These are phyloP conservation scores for Brachyistius frenatus DNA, from an alignment of 2,113 vertebrate species.

Conservation along the genomic window DNA sequence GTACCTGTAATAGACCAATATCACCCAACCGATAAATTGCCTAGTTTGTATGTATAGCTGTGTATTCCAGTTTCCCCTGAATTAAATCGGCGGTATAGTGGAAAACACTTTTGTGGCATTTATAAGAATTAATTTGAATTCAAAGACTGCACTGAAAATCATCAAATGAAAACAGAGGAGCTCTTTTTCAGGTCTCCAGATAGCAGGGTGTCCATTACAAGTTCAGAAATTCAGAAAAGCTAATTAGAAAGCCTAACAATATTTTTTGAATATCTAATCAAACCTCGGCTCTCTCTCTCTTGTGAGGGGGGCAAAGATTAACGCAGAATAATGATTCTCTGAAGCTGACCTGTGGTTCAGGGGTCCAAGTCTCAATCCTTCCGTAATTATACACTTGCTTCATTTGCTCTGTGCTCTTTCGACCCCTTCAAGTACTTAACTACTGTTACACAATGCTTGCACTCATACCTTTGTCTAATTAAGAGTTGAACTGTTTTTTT, in stretches of 20 bases:
- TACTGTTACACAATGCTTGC: conserved; percentile 45
- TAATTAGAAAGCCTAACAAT: conserved; percentile 69
- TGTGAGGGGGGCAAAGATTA: conserved; percentile 60
- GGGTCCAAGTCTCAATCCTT: conserved; percentile 54
- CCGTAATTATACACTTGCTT: conserved; percentile 77
- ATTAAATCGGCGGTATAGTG: not conserved
- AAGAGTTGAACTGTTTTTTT: conserved; percentile 21
- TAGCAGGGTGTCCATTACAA: conserved; percentile 46
- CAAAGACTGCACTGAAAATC: not conserved
- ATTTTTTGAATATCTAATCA: conserved; percentile 78
- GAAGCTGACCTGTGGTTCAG: conserved; percentile 58
- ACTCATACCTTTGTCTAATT: conserved; percentile 39
- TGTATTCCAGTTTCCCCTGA: not conserved
- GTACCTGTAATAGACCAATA: no score
- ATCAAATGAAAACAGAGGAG: conserved; percentile 20
- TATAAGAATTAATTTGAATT: conserved; percentile 27
- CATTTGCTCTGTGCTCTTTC: conserved; percentile 66
- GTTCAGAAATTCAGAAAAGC: conserved; percentile 53
- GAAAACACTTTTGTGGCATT: conserved; percentile 12
- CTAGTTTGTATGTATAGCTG: not conserved
- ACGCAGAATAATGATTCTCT: conserved; percentile 70
- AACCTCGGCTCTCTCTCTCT: conserved; percentile 41
- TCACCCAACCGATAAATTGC: no score
- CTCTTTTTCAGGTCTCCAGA: conserved; percentile 15
- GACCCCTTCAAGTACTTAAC: conserved; percentile 63